Evolutionary conservation across 2,888 invertebrate species (phyloP).

Genomic region (Rhogogaster chlorosoma): DNA sequence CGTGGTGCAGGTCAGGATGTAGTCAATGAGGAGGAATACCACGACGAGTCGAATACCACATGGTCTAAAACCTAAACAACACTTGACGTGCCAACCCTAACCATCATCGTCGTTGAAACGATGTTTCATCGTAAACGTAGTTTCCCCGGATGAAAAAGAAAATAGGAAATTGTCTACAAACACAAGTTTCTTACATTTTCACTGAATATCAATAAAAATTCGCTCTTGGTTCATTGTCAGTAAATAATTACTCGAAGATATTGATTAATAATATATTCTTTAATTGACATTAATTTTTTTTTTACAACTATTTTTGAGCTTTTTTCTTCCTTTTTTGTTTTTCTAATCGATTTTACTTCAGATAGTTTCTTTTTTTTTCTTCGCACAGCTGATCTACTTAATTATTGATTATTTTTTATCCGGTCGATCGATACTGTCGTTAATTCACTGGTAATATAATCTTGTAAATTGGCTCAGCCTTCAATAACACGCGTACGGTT

Average conservation of each 20-base stretch:
- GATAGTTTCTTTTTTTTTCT: background rate
- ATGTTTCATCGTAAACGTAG: background rate
- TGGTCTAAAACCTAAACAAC: background rate
- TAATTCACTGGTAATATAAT: slow-evolving; percentile 51
- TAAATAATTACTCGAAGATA: background rate
- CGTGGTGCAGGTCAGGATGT: slow-evolving; percentile 21
- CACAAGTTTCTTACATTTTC: background rate
- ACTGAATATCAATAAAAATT: background rate
- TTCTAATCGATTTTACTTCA: background rate
- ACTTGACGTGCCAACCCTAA: background rate
- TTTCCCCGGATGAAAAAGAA: background rate
- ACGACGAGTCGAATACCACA: background rate
- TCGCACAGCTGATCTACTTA: too few species aligned
- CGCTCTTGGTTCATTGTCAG: background rate
- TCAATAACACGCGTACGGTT: slow-evolving; percentile 38
- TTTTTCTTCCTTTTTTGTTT: too few species aligned
- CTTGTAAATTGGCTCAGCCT: slow-evolving; percentile 40
- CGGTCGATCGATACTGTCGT: slow-evolving; percentile 46
- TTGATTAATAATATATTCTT: background rate
- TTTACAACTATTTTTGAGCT: background rate
- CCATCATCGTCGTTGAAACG: background rate
- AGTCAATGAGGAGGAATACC: slow-evolving; percentile 5
- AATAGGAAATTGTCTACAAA: background rate
- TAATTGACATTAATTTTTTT: background rate
- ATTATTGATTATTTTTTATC: background rate